These are phyloP conservation scores for Condylura cristata DNA, from an alignment of 2,113 vertebrate genomes.

Conservation along the genomic window DNA sequence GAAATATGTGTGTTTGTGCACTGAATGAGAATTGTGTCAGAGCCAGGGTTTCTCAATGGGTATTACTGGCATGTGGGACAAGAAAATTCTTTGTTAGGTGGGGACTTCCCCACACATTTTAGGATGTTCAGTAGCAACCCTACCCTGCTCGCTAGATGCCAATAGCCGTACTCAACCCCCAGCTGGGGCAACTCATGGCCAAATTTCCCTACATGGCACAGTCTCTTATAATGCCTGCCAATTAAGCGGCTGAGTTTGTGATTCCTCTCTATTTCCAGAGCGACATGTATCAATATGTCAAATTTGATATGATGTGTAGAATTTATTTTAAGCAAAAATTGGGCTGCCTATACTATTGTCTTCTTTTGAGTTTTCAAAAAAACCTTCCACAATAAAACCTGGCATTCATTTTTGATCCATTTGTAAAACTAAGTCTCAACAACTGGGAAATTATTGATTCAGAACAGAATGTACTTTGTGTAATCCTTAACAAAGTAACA, in stretches of 20 bases:
- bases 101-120: not conserved
- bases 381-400: not conserved
- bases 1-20: not conserved
- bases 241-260: not conserved
- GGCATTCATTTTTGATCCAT: conserved; percentile 51
- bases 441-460: conserved; percentile 64
- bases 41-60: not conserved
- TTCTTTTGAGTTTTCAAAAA: not conserved
- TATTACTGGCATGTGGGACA: not conserved
- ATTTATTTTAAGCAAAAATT: conserved; percentile 1
- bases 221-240: not conserved
- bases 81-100: not conserved
- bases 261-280: not conserved
- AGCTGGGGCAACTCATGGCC: not conserved
- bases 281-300: not conserved
- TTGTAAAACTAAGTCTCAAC: conserved; percentile 59
- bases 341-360: not conserved
- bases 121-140: not conserved
- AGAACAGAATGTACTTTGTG: conserved; percentile 59
- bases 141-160: not conserved
- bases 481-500: conserved; percentile 72
- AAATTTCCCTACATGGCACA: not conserved
- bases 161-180: not conserved
- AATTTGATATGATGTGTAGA: not conserved
- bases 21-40: not conserved